Base-by-base conservation (phyloP, 2,797 vertebrate genomes). In the Chiloscyllium punctatum region DNA sequence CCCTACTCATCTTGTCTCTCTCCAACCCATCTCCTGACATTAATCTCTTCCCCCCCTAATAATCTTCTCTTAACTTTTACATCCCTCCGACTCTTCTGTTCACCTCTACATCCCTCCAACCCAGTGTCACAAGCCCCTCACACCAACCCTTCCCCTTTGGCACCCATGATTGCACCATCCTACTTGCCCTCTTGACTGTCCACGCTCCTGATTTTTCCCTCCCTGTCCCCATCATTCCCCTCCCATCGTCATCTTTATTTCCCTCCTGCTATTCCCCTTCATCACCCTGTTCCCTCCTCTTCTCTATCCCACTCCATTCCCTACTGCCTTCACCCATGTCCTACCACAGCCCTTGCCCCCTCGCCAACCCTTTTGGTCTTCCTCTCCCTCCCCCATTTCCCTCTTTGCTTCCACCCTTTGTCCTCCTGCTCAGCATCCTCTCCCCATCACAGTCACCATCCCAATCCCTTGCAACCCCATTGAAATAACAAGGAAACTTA, bases 351-450 rank as follows among this genome's bases (percentile, higher is more conserved):
- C 82, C 82, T 48, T 9, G 18, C 82, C 4, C 82, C 4, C 37
- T 7, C 8, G 0, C 8, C 37, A 11, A 1, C 21, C 15, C 37
- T 3, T 57, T 57, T 6, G 57, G 57, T 6, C 37, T 5, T 23
- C 37, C 21, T 42, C 37, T 16, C 16, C 18, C 30, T 13, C 42
- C 8, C 4, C 37, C 9, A 25, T 51, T 30, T 53, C 11, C 15
- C 15, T 30, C 53, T 13, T 30, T 15, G 4, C 4, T 13, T 4
- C 2, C 6, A 0, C 23, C 23, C n/a, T 18, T 4, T 16, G 0
- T 4, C 18, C 82, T 1, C 8, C n/a, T 0, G 1, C 18, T 0
- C n/a, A 15, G 1, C 37, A 16, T 13, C 18, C 15, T 16, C 37
- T 8, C 15, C 37, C 79, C 79, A 15, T 42, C 37, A 0, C 37